Evolutionary conservation across 2,797 vertebrate genomes (phyloP).

Genomic region (Clarias laeviceps): DNA sequence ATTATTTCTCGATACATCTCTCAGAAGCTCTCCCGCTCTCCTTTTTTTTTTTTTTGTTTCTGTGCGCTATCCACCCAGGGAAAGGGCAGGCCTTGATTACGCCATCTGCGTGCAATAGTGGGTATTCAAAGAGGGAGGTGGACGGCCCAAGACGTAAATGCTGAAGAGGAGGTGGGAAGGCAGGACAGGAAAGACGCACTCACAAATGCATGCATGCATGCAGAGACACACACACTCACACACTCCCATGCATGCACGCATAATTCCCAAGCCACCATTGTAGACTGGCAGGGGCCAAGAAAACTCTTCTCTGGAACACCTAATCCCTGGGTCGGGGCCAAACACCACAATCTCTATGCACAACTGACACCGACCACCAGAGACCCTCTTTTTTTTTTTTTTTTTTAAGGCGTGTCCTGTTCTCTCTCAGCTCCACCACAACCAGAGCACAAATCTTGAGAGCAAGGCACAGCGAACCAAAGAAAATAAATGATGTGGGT

Average conservation of each 20-base stretch:
- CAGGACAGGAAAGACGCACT: conserved; percentile 60
- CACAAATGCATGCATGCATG: conserved; percentile 16
- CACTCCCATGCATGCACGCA: conserved; percentile 46
- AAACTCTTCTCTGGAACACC: conserved; percentile 85
- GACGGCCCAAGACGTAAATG: conserved; percentile 47
- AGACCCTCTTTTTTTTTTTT: conserved; percentile 66
- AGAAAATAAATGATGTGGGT: conserved; percentile 72
- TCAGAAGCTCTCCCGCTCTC: conserved; percentile 16
- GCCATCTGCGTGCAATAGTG: conserved; percentile 49
- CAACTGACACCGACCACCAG: conserved; percentile 82
- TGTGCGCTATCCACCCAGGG: conserved; percentile 42
- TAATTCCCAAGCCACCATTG: conserved; percentile 79
- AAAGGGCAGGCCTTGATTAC: conserved; percentile 55
- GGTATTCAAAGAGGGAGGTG: conserved; percentile 43
- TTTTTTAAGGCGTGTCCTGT: conserved; percentile 81
- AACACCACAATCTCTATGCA: conserved; percentile 81
- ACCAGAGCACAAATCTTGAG: conserved; percentile 83
- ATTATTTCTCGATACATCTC: conserved; percentile 30
- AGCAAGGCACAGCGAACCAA: conserved; percentile 63
- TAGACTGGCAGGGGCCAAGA: conserved; percentile 77
- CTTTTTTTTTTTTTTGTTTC: background rate
- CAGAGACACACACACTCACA: conserved; percentile 42
- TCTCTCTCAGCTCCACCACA: conserved; percentile 80
- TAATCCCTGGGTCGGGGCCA: conserved; percentile 88
- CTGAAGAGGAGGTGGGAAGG: conserved; percentile 67